Conservation (phyloP, 2,113 vertebrate genomes). For the Scartelaos histophorus region DNA sequence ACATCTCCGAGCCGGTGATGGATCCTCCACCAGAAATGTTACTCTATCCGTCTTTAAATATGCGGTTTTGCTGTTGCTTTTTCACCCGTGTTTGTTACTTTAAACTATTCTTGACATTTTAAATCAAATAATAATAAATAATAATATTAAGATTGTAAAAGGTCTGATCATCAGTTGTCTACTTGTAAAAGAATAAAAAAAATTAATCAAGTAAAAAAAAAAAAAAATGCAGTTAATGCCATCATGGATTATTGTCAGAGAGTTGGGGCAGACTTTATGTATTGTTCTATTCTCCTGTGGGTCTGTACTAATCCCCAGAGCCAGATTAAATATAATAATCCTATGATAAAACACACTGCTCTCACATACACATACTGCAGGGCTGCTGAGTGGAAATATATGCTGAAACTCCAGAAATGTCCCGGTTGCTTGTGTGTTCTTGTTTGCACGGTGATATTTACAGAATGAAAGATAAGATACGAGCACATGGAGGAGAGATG, state of each 20-base stretch:
- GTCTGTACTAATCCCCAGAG: conserved; percentile 38
- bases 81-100: not conserved
- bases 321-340: conserved; percentile 55
- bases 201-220: not conserved
- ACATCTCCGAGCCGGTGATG: too few species aligned
- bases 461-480: conserved; percentile 25
- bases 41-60: too few species aligned
- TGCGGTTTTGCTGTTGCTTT: not conserved
- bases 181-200: too few species aligned
- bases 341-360: conserved; percentile 24
- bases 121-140: not conserved
- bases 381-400: conserved; percentile 24
- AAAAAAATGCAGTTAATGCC: not conserved
- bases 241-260: not conserved
- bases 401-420: conserved; percentile 51
- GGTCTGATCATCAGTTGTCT: too few species aligned
- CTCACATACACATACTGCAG: conserved; percentile 24
- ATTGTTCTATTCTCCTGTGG: conserved; percentile 11
- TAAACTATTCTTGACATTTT: not conserved
- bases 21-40: too few species aligned
- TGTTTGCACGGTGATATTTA: conserved; percentile 56
- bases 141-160: too few species aligned
- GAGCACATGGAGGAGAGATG: not conserved
- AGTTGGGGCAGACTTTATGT: not conserved
- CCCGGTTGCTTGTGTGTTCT: conserved; percentile 32